These are phyloP conservation scores for Taurulus bubalis DNA, from an alignment of 2,113 vertebrate species.

Conservation along the genomic window DNA sequence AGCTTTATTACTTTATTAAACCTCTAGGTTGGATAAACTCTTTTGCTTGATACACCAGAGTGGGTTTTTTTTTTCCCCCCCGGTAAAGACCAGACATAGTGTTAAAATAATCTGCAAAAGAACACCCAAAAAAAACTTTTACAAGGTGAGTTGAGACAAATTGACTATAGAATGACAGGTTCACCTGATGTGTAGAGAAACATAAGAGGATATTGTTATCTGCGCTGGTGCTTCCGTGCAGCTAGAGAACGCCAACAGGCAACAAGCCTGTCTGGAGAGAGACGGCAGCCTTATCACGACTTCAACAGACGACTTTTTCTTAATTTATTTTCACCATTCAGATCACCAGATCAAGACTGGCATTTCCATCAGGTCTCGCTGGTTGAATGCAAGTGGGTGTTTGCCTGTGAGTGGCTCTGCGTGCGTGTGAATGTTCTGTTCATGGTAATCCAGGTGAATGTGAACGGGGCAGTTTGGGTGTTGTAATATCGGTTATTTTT, in stretches of 20 bases:
- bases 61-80: slow-evolving; percentile 2
- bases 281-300: slow-evolving; percentile 64
- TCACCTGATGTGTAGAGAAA: slow-evolving; percentile 45
- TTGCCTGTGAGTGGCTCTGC: not conserved
- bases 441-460: slow-evolving; percentile 34
- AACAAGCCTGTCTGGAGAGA: slow-evolving; percentile 43
- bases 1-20: not conserved
- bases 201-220: slow-evolving; percentile 67
- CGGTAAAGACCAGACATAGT: not conserved
- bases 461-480: slow-evolving; percentile 11
- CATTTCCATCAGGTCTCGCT: slow-evolving; percentile 70
- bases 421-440: slow-evolving; percentile 4
- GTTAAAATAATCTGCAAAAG: slow-evolving; percentile 14
- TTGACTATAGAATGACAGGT: slow-evolving; percentile 16
- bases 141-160: slow-evolving; percentile 8
- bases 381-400: not conserved
- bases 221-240: slow-evolving; percentile 43
- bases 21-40: not conserved
- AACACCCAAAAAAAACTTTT: slow-evolving; percentile 1
- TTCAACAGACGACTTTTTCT: slow-evolving; percentile 61
- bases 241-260: slow-evolving; percentile 42
- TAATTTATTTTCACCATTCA: slow-evolving; percentile 65
- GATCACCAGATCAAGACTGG: slow-evolving; percentile 70
- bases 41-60: not conserved
- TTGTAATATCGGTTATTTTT: slow-evolving; percentile 35